A percentile compares a stretch with the other conserved stretches of the same genome.
Evolutionary conservation across 1,140 invertebrate species (phyloP).

Genomic region (Uloborus diversus): DNA sequence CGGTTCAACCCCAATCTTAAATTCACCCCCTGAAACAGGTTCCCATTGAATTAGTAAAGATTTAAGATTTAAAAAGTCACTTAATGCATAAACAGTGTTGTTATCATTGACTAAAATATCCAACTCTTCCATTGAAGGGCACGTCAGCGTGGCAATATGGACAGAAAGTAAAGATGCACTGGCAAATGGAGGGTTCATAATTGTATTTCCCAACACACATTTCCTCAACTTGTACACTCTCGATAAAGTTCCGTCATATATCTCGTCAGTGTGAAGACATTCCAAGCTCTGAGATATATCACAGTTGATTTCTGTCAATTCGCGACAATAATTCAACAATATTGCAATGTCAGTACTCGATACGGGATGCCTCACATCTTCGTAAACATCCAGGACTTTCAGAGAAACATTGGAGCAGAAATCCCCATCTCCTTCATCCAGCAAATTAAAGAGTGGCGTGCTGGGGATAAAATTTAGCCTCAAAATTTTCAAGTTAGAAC

Average conservation of each 20-base stretch:
- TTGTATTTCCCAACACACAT: slow-evolving; percentile 16
- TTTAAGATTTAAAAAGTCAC: slow-evolving; percentile 25
- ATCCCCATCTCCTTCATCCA: slow-evolving; percentile 10
- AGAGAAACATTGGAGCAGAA: slow-evolving; percentile 9
- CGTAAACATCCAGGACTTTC: slow-evolving; percentile 9
- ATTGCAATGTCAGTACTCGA: background rate
- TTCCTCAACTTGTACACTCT: slow-evolving; percentile 16
- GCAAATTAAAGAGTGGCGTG: background rate
- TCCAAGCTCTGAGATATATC: slow-evolving; percentile 15
- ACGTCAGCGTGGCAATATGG: slow-evolving; percentile 33
- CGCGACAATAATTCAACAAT: slow-evolving; percentile 10
- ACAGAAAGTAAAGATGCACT: background rate
- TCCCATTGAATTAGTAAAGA: slow-evolving; percentile 36
- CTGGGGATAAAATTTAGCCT: slow-evolving; percentile 12
- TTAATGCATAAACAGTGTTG: slow-evolving; percentile 26
- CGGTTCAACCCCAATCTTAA: slow-evolving; percentile 10
- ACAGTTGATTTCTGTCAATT: slow-evolving; percentile 5
- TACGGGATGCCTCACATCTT: slow-evolving; percentile 5
- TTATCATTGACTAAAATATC: slow-evolving; percentile 20
- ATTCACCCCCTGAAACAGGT: slow-evolving; percentile 14
- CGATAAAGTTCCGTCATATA: slow-evolving; percentile 7
- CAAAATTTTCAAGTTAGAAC: background rate
- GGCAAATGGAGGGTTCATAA: background rate
- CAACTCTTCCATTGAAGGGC: slow-evolving; percentile 16
- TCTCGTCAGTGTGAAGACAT: background rate